phyloP scores from a whole-genome alignment of 1,140 invertebrate species.

The Riptortus pedestris region DNA sequence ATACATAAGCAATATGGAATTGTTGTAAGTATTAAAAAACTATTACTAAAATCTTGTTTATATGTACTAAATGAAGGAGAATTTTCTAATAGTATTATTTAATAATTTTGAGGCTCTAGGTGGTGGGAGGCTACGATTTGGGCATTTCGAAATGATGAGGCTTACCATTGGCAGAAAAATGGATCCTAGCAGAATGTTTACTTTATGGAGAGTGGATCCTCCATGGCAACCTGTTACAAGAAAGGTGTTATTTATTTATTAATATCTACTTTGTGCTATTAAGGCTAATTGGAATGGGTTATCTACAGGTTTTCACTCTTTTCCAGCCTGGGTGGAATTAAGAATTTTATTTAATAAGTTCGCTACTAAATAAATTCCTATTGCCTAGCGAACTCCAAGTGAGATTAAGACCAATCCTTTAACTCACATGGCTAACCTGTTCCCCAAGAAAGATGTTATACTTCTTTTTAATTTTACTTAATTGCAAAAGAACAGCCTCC shows the following conservation, averaged over 20 bases:
- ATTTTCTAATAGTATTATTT: conserved; percentile 18
- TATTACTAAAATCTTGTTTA: neutral
- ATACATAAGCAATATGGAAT: conserved; percentile 86
- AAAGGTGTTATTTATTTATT: conserved; percentile 49
- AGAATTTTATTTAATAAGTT: too few species aligned
- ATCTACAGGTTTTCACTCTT: too few species aligned
- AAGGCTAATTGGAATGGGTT: too few species aligned
- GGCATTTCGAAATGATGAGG: conserved; percentile 84
- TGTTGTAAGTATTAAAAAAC: conserved; percentile 48
- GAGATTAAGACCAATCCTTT: neutral
- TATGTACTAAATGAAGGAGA: neutral
- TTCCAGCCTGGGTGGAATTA: too few species aligned
- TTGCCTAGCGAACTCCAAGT: neutral
- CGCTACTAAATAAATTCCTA: too few species aligned
- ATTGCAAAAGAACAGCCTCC: neutral
- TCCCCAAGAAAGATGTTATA: neutral
- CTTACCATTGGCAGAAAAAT: conserved; percentile 62
- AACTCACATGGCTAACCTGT: too few species aligned
- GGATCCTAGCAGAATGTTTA: conserved; percentile 72
- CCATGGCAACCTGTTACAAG: conserved; percentile 92
- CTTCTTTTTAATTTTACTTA: neutral
- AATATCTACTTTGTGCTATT: too few species aligned
- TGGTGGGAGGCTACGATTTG: conserved; percentile 67
- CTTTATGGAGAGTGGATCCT: conserved; percentile 86
- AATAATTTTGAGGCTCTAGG: conserved; percentile 52